Evolutionary conservation across 2,113 vertebrate genomes (phyloP), one percentile per base, ranked within the genome.

Genomic region (Callorhinus ursinus): DNA sequence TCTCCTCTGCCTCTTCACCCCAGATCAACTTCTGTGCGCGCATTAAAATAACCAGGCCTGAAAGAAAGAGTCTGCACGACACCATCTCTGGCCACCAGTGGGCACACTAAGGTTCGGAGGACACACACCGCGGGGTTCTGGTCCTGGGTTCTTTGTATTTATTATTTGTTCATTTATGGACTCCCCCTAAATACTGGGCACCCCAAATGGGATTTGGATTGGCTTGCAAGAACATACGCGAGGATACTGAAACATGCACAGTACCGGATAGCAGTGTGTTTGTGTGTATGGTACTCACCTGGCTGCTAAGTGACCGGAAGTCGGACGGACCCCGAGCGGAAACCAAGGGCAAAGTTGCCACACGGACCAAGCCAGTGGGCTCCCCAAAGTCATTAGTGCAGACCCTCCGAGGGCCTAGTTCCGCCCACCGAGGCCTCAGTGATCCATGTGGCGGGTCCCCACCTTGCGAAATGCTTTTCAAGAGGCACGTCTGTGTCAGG

Each of bases 31-130:
- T 53, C 4, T 24, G 31, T 2, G 15, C 4, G 0, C 13, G 1
- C 6, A 0, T 33, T 15, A 49, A n/a, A 21, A 55, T 69, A 13
- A 33, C 1, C 0, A 5, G 18, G 31, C 7, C 15, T 4, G 8
- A 7, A 10, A 5, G 3, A 24, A 7, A 19, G 0, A 1, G 2
- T 39, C 14, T 19, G 14, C 36, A 33, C 0, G 1, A 0, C 5
- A 4, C 24, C 9, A 1, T 1, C 4, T 4, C 7, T 3, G 31
- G 22, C 33, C 24, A 1, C 67, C 2, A 0, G 24, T 16, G 28
- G 74, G 11, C 7, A 4, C 22, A 2, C 19, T 26, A 4, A 77
- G 24, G 42, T 12, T 4, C 39, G 13, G 14, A 7, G 46, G n/a
- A 46, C 39, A 1, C 26, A 1, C 26, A 1, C 5, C 0, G 2